Evolutionary conservation across 2,888 invertebrate species (phyloP).

Genomic region (Stenolophus ochropezus): DNA sequence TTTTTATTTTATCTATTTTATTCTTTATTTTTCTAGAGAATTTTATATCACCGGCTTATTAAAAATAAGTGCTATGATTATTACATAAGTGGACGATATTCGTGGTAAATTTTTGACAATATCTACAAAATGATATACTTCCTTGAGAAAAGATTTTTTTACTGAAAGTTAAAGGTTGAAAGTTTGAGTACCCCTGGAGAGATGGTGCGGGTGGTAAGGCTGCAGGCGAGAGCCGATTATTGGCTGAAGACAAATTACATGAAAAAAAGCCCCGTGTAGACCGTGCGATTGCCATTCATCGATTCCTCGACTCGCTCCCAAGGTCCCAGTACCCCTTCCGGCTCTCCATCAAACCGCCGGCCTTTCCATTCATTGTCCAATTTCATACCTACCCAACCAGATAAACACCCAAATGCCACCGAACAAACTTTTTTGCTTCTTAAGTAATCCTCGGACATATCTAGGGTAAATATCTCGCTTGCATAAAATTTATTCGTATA

Average conservation of each 20-base stretch:
- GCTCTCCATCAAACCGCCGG: constrained; percentile 18
- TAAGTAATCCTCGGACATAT: not conserved
- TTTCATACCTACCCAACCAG: not conserved
- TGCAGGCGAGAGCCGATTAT: constrained; percentile 55
- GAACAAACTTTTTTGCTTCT: not conserved
- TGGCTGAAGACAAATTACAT: constrained; percentile 55
- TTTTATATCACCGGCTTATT: no score
- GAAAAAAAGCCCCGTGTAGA: constrained; percentile 53
- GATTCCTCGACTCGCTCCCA: constrained; percentile 26
- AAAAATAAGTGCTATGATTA: no score
- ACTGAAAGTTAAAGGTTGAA: not conserved
- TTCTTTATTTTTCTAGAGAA: no score
- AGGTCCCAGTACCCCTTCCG: constrained; percentile 3
- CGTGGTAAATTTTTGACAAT: no score
- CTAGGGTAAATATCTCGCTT: not conserved
- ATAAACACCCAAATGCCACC: not conserved
- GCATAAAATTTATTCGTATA: not conserved
- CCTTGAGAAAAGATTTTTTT: no score
- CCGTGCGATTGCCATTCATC: constrained; percentile 53
- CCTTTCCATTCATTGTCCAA: constrained; percentile 5
- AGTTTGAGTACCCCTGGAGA: constrained; percentile 43
- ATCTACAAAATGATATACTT: no score
- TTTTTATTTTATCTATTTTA: no score
- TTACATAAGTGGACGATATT: no score
- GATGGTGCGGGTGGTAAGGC: constrained; percentile 25